A percentile compares a stretch with the other conserved stretches of the same genome.
Conservation (phyloP, 2,797 vertebrate species). For the Kryptopterus vitreolus region DNA sequence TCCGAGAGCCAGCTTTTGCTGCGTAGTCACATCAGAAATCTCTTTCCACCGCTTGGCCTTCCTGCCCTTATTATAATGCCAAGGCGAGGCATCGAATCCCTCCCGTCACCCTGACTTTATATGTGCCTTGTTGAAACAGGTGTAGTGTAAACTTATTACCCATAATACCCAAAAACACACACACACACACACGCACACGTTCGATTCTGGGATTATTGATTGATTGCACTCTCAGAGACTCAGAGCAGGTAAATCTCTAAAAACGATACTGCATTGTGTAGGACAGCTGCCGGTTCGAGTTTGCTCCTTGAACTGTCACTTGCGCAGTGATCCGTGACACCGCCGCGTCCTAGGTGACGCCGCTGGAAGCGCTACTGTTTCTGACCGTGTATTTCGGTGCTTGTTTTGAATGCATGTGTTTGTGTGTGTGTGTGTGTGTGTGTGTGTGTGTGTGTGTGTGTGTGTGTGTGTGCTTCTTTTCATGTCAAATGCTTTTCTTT, state of each 20-base stretch:
- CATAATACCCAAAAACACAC: slow-evolving; percentile 2
- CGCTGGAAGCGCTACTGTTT: slow-evolving; percentile 17
- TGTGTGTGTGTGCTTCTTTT: slow-evolving; percentile 38
- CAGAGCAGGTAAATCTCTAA: background rate
- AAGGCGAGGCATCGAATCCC: background rate
- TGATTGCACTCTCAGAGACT: background rate
- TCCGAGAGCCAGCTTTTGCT: slow-evolving; percentile 60
- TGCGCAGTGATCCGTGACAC: slow-evolving; percentile 38
- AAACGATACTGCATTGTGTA: background rate
- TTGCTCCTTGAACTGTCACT: slow-evolving; percentile 18
- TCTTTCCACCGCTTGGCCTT: slow-evolving; percentile 21
- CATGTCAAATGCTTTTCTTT: slow-evolving; percentile 52
- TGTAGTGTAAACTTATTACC: slow-evolving; percentile 5
- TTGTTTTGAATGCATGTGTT: slow-evolving; percentile 21
- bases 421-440: slow-evolving; percentile 6
- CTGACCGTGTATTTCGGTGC: background rate
- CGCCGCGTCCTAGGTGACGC: slow-evolving; percentile 40
- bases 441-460: slow-evolving; percentile 1
- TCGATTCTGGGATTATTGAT: too few species aligned
- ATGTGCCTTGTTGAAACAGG: slow-evolving; percentile 3
- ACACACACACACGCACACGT: too few species aligned
- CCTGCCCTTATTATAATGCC: slow-evolving; percentile 12
- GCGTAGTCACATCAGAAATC: slow-evolving; percentile 35
- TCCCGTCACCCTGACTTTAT: background rate
- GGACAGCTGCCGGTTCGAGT: background rate